Conservation (phyloP, 2,797 vertebrate species). For the Pantherophis alleghaniensis region DNA sequence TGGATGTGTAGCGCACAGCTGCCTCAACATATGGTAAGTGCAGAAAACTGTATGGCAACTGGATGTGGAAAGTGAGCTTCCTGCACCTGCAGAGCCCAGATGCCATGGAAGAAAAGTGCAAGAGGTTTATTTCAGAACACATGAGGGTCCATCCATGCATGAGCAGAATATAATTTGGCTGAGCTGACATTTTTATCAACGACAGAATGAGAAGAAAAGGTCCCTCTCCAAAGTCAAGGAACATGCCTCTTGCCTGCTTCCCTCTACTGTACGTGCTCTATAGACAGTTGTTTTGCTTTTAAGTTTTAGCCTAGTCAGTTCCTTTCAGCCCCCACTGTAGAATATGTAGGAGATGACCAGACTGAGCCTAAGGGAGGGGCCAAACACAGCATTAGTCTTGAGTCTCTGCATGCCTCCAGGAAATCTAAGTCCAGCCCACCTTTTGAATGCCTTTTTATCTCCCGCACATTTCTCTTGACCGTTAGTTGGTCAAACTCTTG, state of each 20-base stretch:
- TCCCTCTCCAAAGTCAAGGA: neutral
- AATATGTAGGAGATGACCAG: neutral
- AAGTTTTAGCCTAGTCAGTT: neutral
- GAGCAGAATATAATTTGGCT: neutral
- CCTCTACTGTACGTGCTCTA: neutral
- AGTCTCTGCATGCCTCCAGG: neutral
- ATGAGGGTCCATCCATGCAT: neutral
- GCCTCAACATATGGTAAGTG: slow-evolving; percentile 81
- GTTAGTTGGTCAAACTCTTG: neutral
- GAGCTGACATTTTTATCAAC: neutral
- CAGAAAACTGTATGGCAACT: slow-evolving; percentile 84
- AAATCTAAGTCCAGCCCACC: neutral
- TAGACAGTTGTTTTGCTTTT: neutral
- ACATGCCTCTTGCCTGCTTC: neutral
- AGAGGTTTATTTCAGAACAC: neutral
- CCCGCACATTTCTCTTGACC: neutral
- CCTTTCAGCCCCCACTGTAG: neutral
- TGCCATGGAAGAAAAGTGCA: neutral
- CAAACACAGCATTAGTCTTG: neutral
- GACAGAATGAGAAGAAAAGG: neutral
- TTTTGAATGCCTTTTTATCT: neutral
- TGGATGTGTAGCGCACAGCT: slow-evolving; percentile 79
- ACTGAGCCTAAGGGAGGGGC: neutral
- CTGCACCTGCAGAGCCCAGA: slow-evolving; percentile 75
- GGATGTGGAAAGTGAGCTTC: slow-evolving; percentile 84